These are phyloP conservation scores for Lepilemur ruficaudatus DNA, from an alignment of 2,797 vertebrate genomes.

Conservation along the genomic window DNA sequence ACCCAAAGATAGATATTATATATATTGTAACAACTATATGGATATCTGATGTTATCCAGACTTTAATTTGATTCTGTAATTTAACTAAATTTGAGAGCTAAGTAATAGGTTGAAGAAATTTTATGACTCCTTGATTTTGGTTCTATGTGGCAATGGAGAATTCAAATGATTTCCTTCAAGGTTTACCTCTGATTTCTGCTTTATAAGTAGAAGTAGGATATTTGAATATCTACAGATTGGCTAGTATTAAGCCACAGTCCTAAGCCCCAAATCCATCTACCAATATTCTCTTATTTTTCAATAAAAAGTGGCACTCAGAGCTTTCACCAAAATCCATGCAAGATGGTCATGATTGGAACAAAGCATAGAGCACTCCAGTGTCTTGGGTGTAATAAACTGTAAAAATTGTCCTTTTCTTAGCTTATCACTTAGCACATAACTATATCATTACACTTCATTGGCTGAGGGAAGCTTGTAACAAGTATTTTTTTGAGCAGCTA, in stretches of 20 bases:
- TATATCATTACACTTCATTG: not conserved
- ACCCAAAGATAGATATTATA: not conserved
- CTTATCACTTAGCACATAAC: not conserved
- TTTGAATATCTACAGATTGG: not conserved
- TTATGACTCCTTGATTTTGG: not conserved
- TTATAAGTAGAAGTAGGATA: not conserved
- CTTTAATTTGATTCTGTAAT: not conserved
- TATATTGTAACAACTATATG: not conserved
- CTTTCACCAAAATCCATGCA: not conserved
- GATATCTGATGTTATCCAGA: not conserved
- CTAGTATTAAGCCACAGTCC: not conserved
- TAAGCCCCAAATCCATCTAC: not conserved
- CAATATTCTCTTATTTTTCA: conserved; percentile 25
- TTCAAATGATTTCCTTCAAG: not conserved
- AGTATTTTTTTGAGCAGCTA: not conserved
- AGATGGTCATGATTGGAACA: not conserved
- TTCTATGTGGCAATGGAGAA: not conserved
- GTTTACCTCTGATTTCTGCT: not conserved
- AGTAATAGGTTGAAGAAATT: not conserved
- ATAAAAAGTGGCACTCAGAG: not conserved
- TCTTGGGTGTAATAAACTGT: not conserved
- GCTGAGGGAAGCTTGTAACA: not conserved
- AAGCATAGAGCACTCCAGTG: not conserved
- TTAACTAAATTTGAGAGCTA: conserved; percentile 34
- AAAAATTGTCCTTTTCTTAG: not conserved